phyloP scores from a whole-genome alignment of 2,888 invertebrate genomes.

The Disparrhopalites patrizii region DNA sequence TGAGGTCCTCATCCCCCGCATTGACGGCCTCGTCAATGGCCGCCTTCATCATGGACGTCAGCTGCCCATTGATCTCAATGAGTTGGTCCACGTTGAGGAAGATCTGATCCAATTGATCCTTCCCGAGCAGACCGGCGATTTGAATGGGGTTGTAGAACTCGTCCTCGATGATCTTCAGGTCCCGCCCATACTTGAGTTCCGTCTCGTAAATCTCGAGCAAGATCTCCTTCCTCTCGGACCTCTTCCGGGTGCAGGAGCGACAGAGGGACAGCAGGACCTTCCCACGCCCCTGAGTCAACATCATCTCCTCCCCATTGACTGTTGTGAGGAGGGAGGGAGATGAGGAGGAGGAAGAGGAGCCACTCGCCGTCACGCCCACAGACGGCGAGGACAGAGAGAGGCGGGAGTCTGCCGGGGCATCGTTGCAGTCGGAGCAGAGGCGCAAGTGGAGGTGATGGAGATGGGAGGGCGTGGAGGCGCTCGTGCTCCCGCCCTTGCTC shows the following conservation, averaged over 20 bases:
- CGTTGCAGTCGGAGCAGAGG: conserved; percentile 41
- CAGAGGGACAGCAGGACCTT: conserved; percentile 55
- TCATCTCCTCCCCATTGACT: background rate
- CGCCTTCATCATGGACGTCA: conserved; percentile 74
- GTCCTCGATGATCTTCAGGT: conserved; percentile 85
- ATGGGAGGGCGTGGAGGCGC: too few species aligned
- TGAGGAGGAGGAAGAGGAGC: too few species aligned
- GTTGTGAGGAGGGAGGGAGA: too few species aligned
- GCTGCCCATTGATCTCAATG: conserved; percentile 67
- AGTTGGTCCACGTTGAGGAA: conserved; percentile 91
- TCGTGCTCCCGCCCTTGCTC: conserved; percentile 10
- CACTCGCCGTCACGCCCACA: background rate
- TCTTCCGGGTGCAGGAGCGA: conserved; percentile 79
- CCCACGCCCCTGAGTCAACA: background rate
- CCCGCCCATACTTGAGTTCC: conserved; percentile 90
- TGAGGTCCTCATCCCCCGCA: conserved; percentile 65
- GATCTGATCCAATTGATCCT: conserved; percentile 81
- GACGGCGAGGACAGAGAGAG: background rate
- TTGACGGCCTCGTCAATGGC: conserved; percentile 73
- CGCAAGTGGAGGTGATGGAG: conserved; percentile 1
- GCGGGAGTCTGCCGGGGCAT: conserved; percentile 33
- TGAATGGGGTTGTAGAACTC: conserved; percentile 91
- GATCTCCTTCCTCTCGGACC: conserved; percentile 88
- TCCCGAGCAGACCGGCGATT: conserved; percentile 66
- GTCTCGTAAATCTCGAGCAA: conserved; percentile 94